Evolutionary conservation across 2,888 invertebrate genomes (phyloP), one percentile per base, ranked within the genome.

Genomic region (Harpagoxenus sublaevis): DNA sequence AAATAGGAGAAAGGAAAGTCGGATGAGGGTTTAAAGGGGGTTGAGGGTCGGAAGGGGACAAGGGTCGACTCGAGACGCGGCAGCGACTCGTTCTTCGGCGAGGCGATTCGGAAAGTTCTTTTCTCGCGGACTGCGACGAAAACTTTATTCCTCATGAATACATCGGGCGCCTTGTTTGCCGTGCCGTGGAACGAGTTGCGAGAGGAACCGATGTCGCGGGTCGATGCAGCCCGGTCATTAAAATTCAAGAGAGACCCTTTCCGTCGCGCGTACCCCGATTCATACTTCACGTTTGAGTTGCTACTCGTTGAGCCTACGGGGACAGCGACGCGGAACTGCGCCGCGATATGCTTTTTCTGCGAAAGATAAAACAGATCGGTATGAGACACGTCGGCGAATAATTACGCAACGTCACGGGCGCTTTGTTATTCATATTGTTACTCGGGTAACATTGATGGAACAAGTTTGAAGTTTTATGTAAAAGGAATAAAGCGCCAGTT

Each of bases 191-290:
- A 42, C 73, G 55, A 82, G 77, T 77, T 65, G 77, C 83, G 84
- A 81, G 81, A 74, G 77, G 18, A 73, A 60, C 35, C 45, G 55
- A 68, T 42, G 63, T 77, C 84, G 81, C 82, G 83, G 66, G 62
- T 39, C 77, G 75, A 53, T 48, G 71, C 39, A 48, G 77, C 68
- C 57, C 60, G 68, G 57, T 68, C 85, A 87, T 90, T 90, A 87
- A 90, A 90, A 89, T 91, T 91, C 86, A 89, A 87, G 90, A 74
- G 68, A 87, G 88, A 87, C 60, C 87, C 86, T 88, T 87, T 85
- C 86, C 81, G 71, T 42, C n/a, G 84, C 84, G 85, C 83, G 48
- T 23, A 68, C 62, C 84, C 84, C 86, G 86, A 89, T 89, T 91
- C 89, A 87, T 88, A 87, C 86, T 73, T 81, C 57, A 79, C 45